phyloP scores from a whole-genome alignment of 2,797 vertebrate species.

The Scleropages formosus region DNA sequence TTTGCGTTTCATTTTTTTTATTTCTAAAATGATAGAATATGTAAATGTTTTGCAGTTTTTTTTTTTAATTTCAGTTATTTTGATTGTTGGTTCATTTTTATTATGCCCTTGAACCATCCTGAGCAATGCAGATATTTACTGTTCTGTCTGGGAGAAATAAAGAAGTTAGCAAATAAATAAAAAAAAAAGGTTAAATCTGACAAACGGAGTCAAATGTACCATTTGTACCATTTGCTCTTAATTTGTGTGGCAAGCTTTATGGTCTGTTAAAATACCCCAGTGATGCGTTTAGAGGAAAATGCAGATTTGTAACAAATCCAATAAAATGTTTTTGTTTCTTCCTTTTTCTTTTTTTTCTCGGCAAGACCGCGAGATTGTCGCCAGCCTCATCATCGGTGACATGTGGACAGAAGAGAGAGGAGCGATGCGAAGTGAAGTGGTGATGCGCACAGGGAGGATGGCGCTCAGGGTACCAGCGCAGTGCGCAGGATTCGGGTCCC shows the following conservation, averaged over 20 bases:
- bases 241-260: not conserved
- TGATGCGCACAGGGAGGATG: no score
- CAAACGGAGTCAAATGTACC: not conserved
- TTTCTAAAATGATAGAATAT: no score
- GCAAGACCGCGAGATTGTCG: conserved; percentile 9
- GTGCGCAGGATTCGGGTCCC: not conserved
- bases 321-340: not conserved
- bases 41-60: no score
- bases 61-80: conserved; percentile 12
- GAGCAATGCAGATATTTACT: not conserved
- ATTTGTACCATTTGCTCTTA: conserved; percentile 8
- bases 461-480: no score
- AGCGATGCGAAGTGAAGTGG: not conserved
- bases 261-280: conserved; percentile 7
- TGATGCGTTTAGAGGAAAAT: not conserved
- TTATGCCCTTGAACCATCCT: not conserved
- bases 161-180: conserved; percentile 11
- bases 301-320: not conserved
- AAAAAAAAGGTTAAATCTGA: not conserved
- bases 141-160: no score
- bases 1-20: conserved; percentile 15
- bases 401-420: conserved; percentile 11
- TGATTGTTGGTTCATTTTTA: no score
- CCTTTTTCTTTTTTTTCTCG: no score
- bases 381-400: not conserved